Evolutionary conservation across 2,113 vertebrate genomes (phyloP).

Genomic region (Marmota flaviventris): DNA sequence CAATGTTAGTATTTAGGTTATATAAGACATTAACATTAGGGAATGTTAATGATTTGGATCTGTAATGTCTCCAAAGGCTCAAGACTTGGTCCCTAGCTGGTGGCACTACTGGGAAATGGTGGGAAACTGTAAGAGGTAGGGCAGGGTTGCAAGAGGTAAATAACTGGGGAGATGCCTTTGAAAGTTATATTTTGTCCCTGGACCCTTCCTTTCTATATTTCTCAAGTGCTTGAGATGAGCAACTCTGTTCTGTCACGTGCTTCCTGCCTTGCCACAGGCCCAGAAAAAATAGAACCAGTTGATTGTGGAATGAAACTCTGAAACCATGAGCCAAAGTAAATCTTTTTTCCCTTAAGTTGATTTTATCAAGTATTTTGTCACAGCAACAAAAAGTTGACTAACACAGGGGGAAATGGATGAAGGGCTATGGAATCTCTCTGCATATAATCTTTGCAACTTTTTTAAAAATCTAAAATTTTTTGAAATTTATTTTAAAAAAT

Average conservation of each 20-base stretch:
- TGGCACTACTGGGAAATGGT: neutral
- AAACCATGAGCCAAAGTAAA: neutral
- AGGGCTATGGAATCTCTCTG: neutral
- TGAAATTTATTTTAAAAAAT: conserved; percentile 57
- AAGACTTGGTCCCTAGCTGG: neutral
- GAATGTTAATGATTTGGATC: neutral
- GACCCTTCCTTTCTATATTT: neutral
- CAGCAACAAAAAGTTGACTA: neutral
- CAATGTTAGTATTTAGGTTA: conserved; percentile 35
- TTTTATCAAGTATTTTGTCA: neutral
- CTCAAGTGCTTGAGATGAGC: neutral
- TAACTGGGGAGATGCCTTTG: neutral
- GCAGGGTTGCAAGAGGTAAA: neutral
- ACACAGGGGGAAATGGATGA: neutral
- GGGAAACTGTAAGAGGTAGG: neutral
- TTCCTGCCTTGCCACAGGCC: neutral
- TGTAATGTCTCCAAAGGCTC: neutral
- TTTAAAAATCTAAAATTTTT: conserved; percentile 3
- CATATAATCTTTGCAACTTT: neutral
- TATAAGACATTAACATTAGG: conserved; percentile 38
- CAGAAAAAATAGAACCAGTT: neutral
- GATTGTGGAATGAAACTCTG: neutral
- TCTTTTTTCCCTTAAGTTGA: neutral
- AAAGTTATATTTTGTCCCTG: neutral
- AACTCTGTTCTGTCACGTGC: neutral